These are phyloP conservation scores for Drosophila teissieri DNA, from an alignment of 1,140 invertebrate genomes.

Conservation along the genomic window DNA sequence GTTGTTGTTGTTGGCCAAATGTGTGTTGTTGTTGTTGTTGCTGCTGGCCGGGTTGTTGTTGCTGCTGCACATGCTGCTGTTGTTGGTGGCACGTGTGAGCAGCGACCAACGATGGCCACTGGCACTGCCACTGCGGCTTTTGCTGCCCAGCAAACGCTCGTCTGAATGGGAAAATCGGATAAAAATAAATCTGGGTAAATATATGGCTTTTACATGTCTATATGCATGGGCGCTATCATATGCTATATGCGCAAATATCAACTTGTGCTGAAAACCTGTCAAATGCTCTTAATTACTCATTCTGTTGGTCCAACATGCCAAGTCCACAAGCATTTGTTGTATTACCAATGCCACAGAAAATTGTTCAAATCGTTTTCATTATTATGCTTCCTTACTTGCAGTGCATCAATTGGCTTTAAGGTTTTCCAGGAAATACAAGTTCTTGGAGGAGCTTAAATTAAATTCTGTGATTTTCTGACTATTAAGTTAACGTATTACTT, in stretches of 20 bases:
- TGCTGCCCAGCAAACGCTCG: slow-evolving; percentile 66
- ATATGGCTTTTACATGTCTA: not conserved
- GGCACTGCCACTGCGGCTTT: slow-evolving; percentile 74
- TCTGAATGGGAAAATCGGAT: slow-evolving; percentile 45
- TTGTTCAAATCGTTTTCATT: slow-evolving; percentile 3
- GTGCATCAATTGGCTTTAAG: too few relatives aligned
- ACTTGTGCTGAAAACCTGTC: slow-evolving; percentile 49
- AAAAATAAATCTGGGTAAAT: slow-evolving; percentile 12
- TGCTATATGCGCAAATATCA: slow-evolving; percentile 44
- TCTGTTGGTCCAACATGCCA: slow-evolving; percentile 10
- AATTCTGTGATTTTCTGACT: too few relatives aligned
- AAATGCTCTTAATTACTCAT: slow-evolving; percentile 55
- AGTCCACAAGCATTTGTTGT: not conserved
- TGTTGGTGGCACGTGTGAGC: slow-evolving; percentile 52
- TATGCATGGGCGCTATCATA: not conserved
- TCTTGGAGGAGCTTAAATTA: not conserved
- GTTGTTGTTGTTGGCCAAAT: slow-evolving; percentile 74
- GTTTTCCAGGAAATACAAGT: not conserved
- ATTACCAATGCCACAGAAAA: not conserved
- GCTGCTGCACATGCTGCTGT: slow-evolving; percentile 15
- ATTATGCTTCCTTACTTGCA: not conserved
- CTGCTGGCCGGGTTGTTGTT: slow-evolving; percentile 18
- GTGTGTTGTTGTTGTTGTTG: slow-evolving; percentile 71
- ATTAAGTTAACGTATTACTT: not conserved
- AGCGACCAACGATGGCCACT: slow-evolving; percentile 78